Base-by-base conservation (phyloP, 2,113 vertebrate genomes). In the Variabilichromis moorii region DNA sequence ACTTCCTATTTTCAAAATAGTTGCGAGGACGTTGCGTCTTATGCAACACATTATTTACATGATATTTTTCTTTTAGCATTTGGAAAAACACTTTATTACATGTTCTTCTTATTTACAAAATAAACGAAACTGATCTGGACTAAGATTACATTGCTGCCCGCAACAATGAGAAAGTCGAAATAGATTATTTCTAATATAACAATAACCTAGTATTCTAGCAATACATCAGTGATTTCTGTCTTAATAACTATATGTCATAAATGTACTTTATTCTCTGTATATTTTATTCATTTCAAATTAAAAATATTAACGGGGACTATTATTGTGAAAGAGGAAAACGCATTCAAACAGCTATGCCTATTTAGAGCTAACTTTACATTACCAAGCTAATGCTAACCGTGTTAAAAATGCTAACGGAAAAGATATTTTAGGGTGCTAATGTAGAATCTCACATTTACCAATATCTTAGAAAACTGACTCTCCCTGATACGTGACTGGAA, bases 1-100 rank as follows among this genome's bases (percentile, higher is more conserved):
- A 9, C 24, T 92, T 94, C 90, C 85, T 17, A 3, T 79, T 82
- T 4, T 90, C 83, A 91, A 82, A 94, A 86, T 89, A 91, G 47
- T 16, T 2, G 12, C 51, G 2, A 28, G 5, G 17, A 13, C 13
- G 9, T 17, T 28, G 79, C 33, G 45, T 78, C 2, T 50, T 78
- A n/a, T 78, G 45, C 16, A 78, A 31, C 42, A 78, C 45, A 51
- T 19, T 76, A 47, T 28, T 47, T 50, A 13, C 16, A 9, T 5
- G 2, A 17, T 45, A 24, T 26, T 45, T 31, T 31, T 50, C 17
- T 51, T 78, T 78, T 12, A 51, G 9, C 42, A 50, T 50, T 76
- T 76, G 9, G 6, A 76, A 19, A 50, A 11, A 19, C 42, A 31
- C 6, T 51, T 50, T n/a, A 31, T 31, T 37, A 37, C 61, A 66